Percentiles rank a stretch among this genome's conserved stretches.
Conservation (phyloP, 1,140 invertebrate genomes). For the Drosophila sturtevanti region DNA sequence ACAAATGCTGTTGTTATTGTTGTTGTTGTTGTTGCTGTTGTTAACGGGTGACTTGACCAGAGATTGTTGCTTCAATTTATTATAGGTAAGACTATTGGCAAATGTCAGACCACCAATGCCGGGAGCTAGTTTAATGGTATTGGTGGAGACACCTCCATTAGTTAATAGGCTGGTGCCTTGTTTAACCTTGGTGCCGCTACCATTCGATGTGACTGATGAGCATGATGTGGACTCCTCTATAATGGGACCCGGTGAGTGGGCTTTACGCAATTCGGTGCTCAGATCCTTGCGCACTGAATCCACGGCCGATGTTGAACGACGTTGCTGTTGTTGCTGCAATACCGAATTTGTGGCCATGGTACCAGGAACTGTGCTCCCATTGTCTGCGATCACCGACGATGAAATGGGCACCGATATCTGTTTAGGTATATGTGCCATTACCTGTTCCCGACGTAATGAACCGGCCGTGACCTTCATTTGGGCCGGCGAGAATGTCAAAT, state of each 20-base stretch:
- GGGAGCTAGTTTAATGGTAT: slow-evolving; percentile 77
- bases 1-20: slow-evolving; percentile 10
- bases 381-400: slow-evolving; percentile 50
- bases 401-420: slow-evolving; percentile 82
- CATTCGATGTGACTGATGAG: neutral
- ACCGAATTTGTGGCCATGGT: slow-evolving; percentile 71
- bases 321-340: slow-evolving; percentile 46
- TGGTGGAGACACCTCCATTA: slow-evolving; percentile 39
- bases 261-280: slow-evolving; percentile 61
- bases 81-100: slow-evolving; percentile 78
- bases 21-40: slow-evolving; percentile 8
- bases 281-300: slow-evolving; percentile 79
- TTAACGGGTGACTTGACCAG: slow-evolving; percentile 45
- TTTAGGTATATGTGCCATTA: slow-evolving; percentile 85
- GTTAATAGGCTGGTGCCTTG: slow-evolving; percentile 45
- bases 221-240: slow-evolving; percentile 41
- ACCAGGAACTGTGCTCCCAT: slow-evolving; percentile 50
- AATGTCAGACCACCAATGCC: slow-evolving; percentile 82
- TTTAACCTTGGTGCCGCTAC: neutral
- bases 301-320: slow-evolving; percentile 64
- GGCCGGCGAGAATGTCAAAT: slow-evolving; percentile 87
- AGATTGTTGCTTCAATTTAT: slow-evolving; percentile 76
- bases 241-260: slow-evolving; percentile 38
- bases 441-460: slow-evolving; percentile 71
- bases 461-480: slow-evolving; percentile 84